Percentiles rank a stretch among this genome's conserved stretches.
These are phyloP conservation scores for Cassiopea xamachana DNA, from an alignment of 30 jellyfish, hydroid and myxozoan genomes.

Conservation along the genomic window DNA sequence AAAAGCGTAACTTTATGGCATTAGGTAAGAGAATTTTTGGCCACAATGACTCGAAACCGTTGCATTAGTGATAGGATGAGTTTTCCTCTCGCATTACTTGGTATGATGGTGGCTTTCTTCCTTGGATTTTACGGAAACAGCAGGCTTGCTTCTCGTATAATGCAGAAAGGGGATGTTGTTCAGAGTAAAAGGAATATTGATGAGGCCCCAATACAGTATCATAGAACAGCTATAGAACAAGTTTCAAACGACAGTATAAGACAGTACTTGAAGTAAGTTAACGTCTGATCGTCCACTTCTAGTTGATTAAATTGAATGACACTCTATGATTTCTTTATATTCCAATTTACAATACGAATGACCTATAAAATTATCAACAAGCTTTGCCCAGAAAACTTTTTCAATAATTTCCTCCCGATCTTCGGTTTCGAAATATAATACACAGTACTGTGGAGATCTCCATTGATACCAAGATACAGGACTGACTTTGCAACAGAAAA, in stretches of 20 bases:
- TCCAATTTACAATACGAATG: background rate
- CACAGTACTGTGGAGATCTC: background rate
- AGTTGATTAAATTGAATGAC: too few relatives aligned
- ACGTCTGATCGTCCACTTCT: too few relatives aligned
- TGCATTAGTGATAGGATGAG: background rate
- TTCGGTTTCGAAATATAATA: too few relatives aligned
- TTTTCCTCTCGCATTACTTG: background rate
- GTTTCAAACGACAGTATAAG: conserved; percentile 34
- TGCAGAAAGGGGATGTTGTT: too few relatives aligned
- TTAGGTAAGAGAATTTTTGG: background rate
- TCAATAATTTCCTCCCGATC: too few relatives aligned
- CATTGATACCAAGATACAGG: background rate
- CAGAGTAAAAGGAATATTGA: conserved; percentile 1
- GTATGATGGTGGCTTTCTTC: conserved; percentile 28
- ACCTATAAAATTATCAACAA: too few relatives aligned
- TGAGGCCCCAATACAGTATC: background rate
- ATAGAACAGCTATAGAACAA: conserved; percentile 24
- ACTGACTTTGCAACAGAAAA: background rate
- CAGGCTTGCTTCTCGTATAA: background rate
- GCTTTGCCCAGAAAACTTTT: background rate
- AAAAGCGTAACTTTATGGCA: background rate
- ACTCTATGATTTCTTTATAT: background rate
- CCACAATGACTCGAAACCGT: background rate
- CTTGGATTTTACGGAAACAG: conserved; percentile 27
- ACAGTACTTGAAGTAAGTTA: conserved; percentile 40